Base-by-base conservation (phyloP, 2,888 invertebrate species). In the Pyrgus malvae region DNA sequence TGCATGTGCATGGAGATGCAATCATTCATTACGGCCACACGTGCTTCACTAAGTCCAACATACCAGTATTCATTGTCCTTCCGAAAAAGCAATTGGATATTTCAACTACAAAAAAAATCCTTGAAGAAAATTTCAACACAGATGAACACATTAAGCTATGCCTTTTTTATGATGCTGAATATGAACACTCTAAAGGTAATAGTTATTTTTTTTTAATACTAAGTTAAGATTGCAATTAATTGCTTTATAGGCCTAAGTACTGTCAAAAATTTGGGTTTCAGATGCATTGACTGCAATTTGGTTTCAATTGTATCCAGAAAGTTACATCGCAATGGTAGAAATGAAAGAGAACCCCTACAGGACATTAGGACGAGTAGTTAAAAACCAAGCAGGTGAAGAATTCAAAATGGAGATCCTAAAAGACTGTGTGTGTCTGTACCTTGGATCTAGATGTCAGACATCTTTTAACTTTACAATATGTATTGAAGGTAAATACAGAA, bases 1-100 rank as follows among this genome's bases (percentile, higher is more conserved):
- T 95, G 77, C 99, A 99, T 80, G 93, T 97, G 4, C 91, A 93
- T 54, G 95, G 95, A 0, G 96, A 98, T 81, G 94, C 95, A 23
- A 88, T 99, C 1, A 92, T 99, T 50, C 99, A 99, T 80, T 99
- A 96, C 82, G 99, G 99, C 0, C 95, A 94, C 69, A 93, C 95
- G 0, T 99, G 99, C 80, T 93, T 97, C 61, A 95, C 96, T 23
- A 93, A 94, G 9, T 90, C 91, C 21, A 91, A 94, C 48, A 90
- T 98, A 50, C 96, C 97, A 0, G 95, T 96, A 3, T 91, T 94
- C 48, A 94, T 93, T 62, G 91, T 97, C 29, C 92, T 95, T 60
- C 93, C 94, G 9, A 93, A 94, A 71, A 76, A 81, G 29, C 63
- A 85, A 0, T 67, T 97, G 7, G 87, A 95, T 69, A 49, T 92